Evolutionary conservation across 2,888 invertebrate genomes (phyloP).

Genomic region (Lycia hirtaria): DNA sequence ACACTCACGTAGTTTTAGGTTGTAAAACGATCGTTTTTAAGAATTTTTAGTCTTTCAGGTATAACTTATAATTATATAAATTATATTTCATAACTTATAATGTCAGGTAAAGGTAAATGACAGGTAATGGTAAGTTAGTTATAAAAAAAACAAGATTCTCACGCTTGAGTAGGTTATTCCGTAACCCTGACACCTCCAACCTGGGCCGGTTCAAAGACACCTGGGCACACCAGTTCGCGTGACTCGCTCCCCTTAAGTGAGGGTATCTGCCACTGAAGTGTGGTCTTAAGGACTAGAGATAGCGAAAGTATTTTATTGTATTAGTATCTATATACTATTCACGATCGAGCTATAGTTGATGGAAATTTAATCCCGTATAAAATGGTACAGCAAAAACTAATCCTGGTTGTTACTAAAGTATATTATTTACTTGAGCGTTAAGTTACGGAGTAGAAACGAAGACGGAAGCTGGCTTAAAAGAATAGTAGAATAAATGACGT

Average conservation of each 20-base stretch:
- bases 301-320: constrained; percentile 6
- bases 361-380: too few relatives aligned
- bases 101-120: neutral
- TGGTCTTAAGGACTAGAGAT: constrained; percentile 45
- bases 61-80: neutral
- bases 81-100: neutral
- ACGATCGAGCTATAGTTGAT: too few relatives aligned
- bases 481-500: too few relatives aligned
- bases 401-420: too few relatives aligned
- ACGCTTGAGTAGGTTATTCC: constrained; percentile 14
- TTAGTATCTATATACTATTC: too few relatives aligned
- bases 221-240: constrained; percentile 70
- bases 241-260: constrained; percentile 62
- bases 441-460: too few relatives aligned
- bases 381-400: too few relatives aligned
- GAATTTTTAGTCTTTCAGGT: neutral
- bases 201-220: constrained; percentile 62
- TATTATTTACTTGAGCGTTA: too few relatives aligned
- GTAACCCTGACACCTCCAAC: constrained; percentile 31
- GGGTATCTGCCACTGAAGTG: constrained; percentile 52
- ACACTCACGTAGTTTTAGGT: too few relatives aligned
- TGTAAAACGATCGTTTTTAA: too few relatives aligned
- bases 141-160: constrained; percentile 9
- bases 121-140: neutral
- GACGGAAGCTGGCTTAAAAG: too few relatives aligned